A percentile compares a stretch with the other conserved stretches of the same genome.
phyloP scores from a whole-genome alignment of 2,113 vertebrate genomes.

The Antechinus flavipes region DNA sequence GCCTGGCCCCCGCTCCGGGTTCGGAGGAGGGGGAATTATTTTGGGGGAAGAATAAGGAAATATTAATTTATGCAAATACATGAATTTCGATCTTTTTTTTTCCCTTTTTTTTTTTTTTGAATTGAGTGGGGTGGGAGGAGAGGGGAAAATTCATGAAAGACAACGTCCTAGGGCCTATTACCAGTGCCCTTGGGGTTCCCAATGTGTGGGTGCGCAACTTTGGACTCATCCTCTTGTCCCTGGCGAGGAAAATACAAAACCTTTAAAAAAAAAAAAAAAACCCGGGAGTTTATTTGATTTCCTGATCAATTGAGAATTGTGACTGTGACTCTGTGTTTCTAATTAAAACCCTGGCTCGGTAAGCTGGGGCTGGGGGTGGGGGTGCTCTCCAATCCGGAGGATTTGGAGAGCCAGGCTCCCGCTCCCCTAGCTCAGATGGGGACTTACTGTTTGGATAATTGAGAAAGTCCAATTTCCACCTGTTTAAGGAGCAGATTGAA shows the following conservation, averaged over 20 bases:
- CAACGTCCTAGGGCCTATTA: constrained; percentile 33
- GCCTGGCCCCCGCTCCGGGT: constrained; percentile 72
- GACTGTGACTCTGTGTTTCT: constrained; percentile 60
- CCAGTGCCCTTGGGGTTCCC: background rate
- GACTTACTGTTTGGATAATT: constrained; percentile 89
- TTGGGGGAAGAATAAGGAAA: constrained; percentile 78
- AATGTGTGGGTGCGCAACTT: constrained; percentile 5
- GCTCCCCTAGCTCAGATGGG: constrained; percentile 84
- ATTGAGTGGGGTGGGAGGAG: background rate
- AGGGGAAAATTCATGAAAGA: constrained; percentile 47
- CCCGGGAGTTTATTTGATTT: background rate
- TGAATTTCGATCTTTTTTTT: background rate
- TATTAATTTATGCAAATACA: constrained; percentile 80
- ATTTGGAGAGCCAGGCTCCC: constrained; percentile 64
- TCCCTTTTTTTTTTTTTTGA: background rate
- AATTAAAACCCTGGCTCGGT: constrained; percentile 51
- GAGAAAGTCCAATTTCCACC: constrained; percentile 92
- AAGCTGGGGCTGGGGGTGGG: constrained; percentile 60
- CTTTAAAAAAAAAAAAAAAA: background rate
- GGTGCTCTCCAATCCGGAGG: constrained; percentile 38
- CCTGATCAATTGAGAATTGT: constrained; percentile 67
- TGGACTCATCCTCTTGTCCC: background rate
- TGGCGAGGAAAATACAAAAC: background rate
- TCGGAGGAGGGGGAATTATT: constrained; percentile 69
- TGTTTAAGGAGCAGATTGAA: constrained; percentile 91